These are phyloP conservation scores for Ceratina calcarata DNA, from an alignment of 1,140 invertebrate genomes.

Conservation along the genomic window DNA sequence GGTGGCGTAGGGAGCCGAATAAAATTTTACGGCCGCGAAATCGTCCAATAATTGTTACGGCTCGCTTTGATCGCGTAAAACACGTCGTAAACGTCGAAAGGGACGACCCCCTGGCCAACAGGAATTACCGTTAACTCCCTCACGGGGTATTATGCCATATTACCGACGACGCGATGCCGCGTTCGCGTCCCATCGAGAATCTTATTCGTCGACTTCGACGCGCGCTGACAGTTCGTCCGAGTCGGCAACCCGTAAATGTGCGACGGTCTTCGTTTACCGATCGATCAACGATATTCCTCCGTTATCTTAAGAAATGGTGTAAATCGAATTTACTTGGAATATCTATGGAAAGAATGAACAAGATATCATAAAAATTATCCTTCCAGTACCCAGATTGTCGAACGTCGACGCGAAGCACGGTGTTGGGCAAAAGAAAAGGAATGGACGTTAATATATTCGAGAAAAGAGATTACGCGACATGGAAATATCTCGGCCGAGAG, in stretches of 20 bases:
- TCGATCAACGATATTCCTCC: too few species aligned
- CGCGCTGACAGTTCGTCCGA: background rate
- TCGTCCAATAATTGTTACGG: slow-evolving; percentile 80
- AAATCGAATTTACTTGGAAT: too few species aligned
- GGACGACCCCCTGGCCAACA: slow-evolving; percentile 65
- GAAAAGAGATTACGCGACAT: slow-evolving; percentile 37
- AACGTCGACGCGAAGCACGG: background rate
- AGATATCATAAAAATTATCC: too few species aligned
- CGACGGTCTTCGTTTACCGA: background rate
- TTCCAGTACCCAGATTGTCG: background rate
- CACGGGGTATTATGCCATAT: slow-evolving; percentile 69
- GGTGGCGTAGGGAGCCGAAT: slow-evolving; percentile 67
- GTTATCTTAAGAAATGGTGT: too few species aligned
- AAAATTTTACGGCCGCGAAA: slow-evolving; percentile 80
- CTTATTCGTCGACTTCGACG: slow-evolving; percentile 23
- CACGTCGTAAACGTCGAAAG: slow-evolving; percentile 80
- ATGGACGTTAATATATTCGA: slow-evolving; percentile 34
- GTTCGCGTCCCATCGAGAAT: slow-evolving; percentile 36
- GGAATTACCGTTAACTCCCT: slow-evolving; percentile 73
- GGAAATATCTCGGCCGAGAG: slow-evolving; percentile 27
- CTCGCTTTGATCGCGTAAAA: slow-evolving; percentile 80
- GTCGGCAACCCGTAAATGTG: slow-evolving; percentile 24
- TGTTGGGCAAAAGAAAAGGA: too few species aligned
- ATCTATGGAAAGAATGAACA: too few species aligned
- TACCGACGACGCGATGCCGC: slow-evolving; percentile 51